Evolutionary conservation across 2,113 vertebrate genomes (phyloP).

Genomic region (Morphnarchus princeps): DNA sequence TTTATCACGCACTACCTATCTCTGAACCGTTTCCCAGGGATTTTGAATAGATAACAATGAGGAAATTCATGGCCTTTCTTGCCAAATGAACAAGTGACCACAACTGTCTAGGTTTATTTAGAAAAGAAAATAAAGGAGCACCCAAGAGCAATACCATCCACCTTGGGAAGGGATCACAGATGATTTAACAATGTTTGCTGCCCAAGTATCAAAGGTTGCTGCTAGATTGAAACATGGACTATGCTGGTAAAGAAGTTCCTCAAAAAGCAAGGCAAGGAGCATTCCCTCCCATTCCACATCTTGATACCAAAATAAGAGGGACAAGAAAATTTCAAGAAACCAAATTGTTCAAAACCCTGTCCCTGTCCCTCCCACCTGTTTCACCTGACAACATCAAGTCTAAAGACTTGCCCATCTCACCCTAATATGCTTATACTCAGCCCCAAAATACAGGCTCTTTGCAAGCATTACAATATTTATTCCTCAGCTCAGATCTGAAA

Average conservation of each 20-base stretch:
- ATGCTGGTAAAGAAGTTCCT: not conserved
- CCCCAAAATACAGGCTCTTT: not conserved
- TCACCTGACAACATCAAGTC: not conserved
- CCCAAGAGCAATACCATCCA: not conserved
- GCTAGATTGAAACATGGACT: not conserved
- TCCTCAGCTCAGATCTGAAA: not conserved
- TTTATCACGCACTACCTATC: not conserved
- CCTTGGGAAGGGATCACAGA: not conserved
- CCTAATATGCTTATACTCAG: not conserved
- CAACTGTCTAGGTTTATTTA: not conserved
- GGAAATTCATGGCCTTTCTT: not conserved
- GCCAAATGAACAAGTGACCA: not conserved
- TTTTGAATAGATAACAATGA: not conserved
- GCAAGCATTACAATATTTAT: not conserved
- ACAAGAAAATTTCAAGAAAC: not conserved
- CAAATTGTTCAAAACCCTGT: not conserved
- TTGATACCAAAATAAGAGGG: not conserved
- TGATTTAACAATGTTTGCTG: not conserved
- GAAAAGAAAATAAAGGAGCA: not conserved
- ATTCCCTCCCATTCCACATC: not conserved
- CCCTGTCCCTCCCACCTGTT: not conserved
- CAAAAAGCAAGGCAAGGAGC: not conserved
- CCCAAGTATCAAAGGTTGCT: not conserved
- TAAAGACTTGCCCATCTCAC: not conserved
- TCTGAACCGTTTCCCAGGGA: not conserved